Conservation (phyloP, 2,113 vertebrate species). For the Cololabis saira region DNA sequence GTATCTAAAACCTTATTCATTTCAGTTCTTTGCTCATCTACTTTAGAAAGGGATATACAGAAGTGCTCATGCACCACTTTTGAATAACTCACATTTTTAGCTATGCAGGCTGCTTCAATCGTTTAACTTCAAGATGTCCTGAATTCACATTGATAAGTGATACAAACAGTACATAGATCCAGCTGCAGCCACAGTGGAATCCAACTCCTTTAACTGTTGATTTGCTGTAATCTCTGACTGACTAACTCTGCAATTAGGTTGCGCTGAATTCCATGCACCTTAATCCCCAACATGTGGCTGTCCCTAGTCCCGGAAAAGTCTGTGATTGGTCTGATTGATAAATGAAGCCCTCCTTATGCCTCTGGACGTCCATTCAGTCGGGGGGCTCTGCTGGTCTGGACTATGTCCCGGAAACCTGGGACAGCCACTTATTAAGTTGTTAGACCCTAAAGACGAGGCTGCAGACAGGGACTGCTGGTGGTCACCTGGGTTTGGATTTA, state of each 20-base stretch:
- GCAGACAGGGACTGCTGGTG: constrained; percentile 83
- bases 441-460: constrained; percentile 87
- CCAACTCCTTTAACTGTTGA: constrained; percentile 62
- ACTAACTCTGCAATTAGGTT: constrained; percentile 61
- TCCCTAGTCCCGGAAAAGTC: constrained; percentile 76
- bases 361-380: constrained; percentile 83
- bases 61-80: no score
- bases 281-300: constrained; percentile 80
- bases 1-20: not conserved
- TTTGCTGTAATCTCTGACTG: constrained; percentile 64
- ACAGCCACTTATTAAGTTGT: constrained; percentile 98
- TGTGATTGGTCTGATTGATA: constrained; percentile 85
- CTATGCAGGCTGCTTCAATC: not conserved
- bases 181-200: constrained; percentile 51
- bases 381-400: constrained; percentile 88
- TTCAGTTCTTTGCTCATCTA: not conserved
- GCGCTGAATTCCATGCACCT: constrained; percentile 56
- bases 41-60: no score
- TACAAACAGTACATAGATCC: constrained; percentile 21
- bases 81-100: not conserved
- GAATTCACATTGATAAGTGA: constrained; percentile 29
- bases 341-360: constrained; percentile 86
- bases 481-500: constrained; percentile 84
- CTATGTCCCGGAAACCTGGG: constrained; percentile 96
- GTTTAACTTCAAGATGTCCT: constrained; percentile 6